Evolutionary conservation across 92 coral and sea anemone genomes (phyloP).

Genomic region (Paragorgia papillata): DNA sequence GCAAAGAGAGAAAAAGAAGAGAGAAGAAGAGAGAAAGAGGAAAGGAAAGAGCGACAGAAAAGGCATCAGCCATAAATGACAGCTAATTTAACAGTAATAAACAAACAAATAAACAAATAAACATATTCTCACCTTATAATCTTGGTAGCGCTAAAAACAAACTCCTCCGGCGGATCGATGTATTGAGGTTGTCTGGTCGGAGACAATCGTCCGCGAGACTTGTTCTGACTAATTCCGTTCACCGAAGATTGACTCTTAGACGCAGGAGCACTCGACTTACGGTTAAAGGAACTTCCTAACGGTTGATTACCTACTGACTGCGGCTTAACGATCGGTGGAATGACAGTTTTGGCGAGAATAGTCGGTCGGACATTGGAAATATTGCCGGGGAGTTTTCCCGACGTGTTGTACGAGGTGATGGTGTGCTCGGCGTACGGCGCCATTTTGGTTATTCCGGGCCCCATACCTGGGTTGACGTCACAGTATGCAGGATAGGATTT

Average conservation of each 20-base stretch:
- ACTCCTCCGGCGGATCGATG: conserved; percentile 99
- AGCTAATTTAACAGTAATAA: too few species aligned
- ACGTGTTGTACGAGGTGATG: conserved; percentile 90
- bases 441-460: conserved; percentile 96
- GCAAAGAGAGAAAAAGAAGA: too few species aligned
- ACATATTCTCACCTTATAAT: conserved; percentile 77
- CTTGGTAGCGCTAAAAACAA: conserved; percentile 81
- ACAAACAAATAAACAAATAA: too few species aligned
- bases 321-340: conserved; percentile 62
- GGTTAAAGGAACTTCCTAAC: conserved; percentile 39
- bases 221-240: conserved; percentile 55
- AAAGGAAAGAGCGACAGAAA: too few species aligned
- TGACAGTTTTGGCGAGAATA: conserved; percentile 62
- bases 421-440: conserved; percentile 98
- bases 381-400: conserved; percentile 25
- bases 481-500: conserved; percentile 98
- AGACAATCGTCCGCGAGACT: conserved; percentile 60
- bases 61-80: too few species aligned
- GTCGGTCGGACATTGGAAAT: conserved; percentile 41
- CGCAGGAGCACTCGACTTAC: conserved; percentile 45
- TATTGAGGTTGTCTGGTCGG: conserved; percentile 80
- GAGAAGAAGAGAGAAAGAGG: too few species aligned
- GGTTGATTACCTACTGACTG: conserved; percentile 41
- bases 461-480: conserved; percentile 92
- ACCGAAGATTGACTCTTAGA: conserved; percentile 48